Conservation (phyloP, 1,140 invertebrate species). For the Bombus terrestris region DNA sequence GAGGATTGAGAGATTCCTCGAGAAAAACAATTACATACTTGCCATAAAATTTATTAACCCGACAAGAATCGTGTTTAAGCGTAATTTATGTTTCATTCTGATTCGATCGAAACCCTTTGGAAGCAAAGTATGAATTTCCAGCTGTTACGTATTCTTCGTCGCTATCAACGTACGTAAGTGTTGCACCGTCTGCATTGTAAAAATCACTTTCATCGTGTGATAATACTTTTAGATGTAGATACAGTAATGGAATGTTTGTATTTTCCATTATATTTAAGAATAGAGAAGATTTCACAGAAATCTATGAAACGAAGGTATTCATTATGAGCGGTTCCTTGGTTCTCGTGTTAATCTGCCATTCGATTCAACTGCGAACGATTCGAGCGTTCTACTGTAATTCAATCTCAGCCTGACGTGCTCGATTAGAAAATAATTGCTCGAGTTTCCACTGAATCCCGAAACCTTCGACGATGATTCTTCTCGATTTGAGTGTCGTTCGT, state of each 20-base stretch:
- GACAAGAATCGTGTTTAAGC: not conserved
- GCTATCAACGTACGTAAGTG: no score
- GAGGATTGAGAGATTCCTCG: not conserved
- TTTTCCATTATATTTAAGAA: no score
- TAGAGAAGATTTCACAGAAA: not conserved
- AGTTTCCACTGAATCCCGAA: not conserved
- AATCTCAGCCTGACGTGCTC: not conserved
- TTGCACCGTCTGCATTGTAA: no score
- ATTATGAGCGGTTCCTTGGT: not conserved
- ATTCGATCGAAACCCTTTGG: no score
- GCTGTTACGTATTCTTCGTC: no score
- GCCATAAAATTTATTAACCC: not conserved
- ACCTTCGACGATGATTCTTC: constrained; percentile 12
- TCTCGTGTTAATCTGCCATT: not conserved
- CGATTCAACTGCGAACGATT: not conserved
- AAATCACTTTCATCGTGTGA: no score
- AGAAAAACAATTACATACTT: no score
- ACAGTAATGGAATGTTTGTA: no score
- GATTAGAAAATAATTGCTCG: constrained; percentile 34
- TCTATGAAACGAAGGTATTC: no score
- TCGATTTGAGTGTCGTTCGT: constrained; percentile 10
- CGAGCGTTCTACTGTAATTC: not conserved
- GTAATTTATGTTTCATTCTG: no score
- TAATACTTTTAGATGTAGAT: no score
- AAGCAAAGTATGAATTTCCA: no score